phyloP scores from a whole-genome alignment of 1,140 invertebrate genomes.

The Drosophila malerkotliana region DNA sequence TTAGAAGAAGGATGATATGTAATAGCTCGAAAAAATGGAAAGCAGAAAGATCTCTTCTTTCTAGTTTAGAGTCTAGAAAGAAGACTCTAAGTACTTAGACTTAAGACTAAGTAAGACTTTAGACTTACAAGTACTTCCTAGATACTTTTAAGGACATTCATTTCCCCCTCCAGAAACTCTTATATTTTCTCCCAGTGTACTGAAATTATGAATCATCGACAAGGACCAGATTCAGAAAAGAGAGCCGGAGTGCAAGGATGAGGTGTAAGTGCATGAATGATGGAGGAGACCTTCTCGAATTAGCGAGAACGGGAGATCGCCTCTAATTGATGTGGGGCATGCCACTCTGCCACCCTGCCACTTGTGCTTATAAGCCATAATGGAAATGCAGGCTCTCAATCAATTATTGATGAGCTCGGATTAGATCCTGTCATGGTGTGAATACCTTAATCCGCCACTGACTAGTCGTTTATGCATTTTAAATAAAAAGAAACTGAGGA shows the following conservation, averaged over 20 bases:
- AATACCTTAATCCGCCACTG: slow-evolving; percentile 30
- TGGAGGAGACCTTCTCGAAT: slow-evolving; percentile 41
- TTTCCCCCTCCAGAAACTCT: too few species aligned
- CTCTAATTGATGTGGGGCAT: slow-evolving; percentile 41
- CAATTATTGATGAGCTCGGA: slow-evolving; percentile 49
- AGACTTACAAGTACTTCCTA: too few species aligned
- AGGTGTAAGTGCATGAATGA: slow-evolving; percentile 44
- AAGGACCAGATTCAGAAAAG: background rate
- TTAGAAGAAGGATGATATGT: background rate
- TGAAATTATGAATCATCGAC: slow-evolving; percentile 5
- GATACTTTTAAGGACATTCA: too few species aligned
- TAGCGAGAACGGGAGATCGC: slow-evolving; percentile 40
- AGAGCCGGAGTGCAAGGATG: background rate
- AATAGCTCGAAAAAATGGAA: too few species aligned
- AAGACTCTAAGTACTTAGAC: too few species aligned
- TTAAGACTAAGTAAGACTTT: too few species aligned
- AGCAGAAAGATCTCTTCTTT: too few species aligned
- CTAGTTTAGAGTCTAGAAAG: too few species aligned
- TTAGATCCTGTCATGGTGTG: slow-evolving; percentile 40
- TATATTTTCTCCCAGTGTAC: background rate
- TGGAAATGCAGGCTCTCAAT: slow-evolving; percentile 43
- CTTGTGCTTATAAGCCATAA: slow-evolving; percentile 34
- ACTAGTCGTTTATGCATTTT: slow-evolving; percentile 36
- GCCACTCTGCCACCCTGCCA: slow-evolving; percentile 6
- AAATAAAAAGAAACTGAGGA: slow-evolving; percentile 19